Evolutionary conservation across 1,140 invertebrate species (phyloP), one percentile per base, ranked within the genome.

Genomic region (Drosophila repletoides): DNA sequence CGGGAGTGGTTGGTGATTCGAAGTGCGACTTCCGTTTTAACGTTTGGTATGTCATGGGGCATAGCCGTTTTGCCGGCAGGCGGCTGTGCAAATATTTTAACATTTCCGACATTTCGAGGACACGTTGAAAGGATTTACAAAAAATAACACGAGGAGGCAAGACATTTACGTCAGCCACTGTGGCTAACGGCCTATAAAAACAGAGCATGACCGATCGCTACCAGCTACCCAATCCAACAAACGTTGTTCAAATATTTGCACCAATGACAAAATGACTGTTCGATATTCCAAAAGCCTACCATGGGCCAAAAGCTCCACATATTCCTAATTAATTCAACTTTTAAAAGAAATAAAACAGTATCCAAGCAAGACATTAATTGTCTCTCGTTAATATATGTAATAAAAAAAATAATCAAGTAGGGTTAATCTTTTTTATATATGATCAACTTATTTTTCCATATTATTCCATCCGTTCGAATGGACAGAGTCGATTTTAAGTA

Each of bases 91-190:
- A 86, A 86, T 86, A 86, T 86, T 86, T 86, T 66, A 69, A 76
- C 80, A 70, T 45, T 55, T 86, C 56, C 63, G 63, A 67, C 67
- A 76, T 73, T 76, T 64, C 36, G 72, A 76, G 56, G 75, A 86
- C 80, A 86, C 80, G 80, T 84, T 52, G 80, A 86, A 84, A 65
- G 80, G 80, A 84, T 84, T 84, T 84, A 51, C 80, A 58, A 66
- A 61, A 69, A 53, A 66, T 29, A 49, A 73, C 34, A 72, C 29
- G 22, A 34, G 10, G 21, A 34, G 36, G 17, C 24, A 63, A 49
- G 40, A 59, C 66, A 55, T 53, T 48, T 46, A 41, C 22, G 22
- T 29, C 55, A 33, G 59, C 48, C 21, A 31, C n/a, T n/a, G 40
- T 22, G 38, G 38, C 34, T 22, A 52, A 43, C 45, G 43, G 61